Evolutionary conservation across 2,113 vertebrate genomes (phyloP).

Genomic region (Cynoglossus semilaevis): DNA sequence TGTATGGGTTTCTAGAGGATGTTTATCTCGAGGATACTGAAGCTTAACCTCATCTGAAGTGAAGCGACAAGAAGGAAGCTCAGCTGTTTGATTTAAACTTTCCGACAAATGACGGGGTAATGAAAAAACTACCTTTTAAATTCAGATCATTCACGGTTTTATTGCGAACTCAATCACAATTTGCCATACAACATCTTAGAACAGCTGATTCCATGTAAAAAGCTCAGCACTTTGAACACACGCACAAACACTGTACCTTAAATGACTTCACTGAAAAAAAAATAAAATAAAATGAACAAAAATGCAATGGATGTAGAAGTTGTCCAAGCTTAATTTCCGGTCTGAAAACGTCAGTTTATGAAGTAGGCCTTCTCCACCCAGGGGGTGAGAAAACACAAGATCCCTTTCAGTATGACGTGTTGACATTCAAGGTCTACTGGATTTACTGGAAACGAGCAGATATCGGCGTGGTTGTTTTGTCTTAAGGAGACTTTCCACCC

Average conservation of each 20-base stretch:
- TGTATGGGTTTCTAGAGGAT: too few species aligned
- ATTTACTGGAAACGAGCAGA: constrained; percentile 45
- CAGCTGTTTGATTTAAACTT: too few species aligned
- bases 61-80: too few species aligned
- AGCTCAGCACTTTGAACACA: constrained; percentile 57
- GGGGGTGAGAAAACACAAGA: constrained; percentile 25
- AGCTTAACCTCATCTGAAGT: too few species aligned
- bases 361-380: constrained; percentile 27
- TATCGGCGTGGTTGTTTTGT: constrained; percentile 25
- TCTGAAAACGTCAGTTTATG: constrained; percentile 46
- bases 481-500: constrained; percentile 28
- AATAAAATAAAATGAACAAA: constrained; percentile 1
- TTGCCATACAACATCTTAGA: constrained; percentile 53
- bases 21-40: too few species aligned
- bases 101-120: too few species aligned
- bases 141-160: constrained; percentile 54
- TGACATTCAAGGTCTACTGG: constrained; percentile 66
- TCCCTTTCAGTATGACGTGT: constrained; percentile 65
- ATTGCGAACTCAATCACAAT: constrained; percentile 60
- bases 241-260: constrained; percentile 75
- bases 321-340: constrained; percentile 40
- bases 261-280: constrained; percentile 58
- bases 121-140: constrained; percentile 35
- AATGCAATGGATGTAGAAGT: constrained; percentile 37
- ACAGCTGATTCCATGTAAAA: constrained; percentile 65